Percentiles rank a stretch among this genome's conserved stretches.
phyloP scores from a whole-genome alignment of 2,797 vertebrate species.

The Loriculus beryllinus region DNA sequence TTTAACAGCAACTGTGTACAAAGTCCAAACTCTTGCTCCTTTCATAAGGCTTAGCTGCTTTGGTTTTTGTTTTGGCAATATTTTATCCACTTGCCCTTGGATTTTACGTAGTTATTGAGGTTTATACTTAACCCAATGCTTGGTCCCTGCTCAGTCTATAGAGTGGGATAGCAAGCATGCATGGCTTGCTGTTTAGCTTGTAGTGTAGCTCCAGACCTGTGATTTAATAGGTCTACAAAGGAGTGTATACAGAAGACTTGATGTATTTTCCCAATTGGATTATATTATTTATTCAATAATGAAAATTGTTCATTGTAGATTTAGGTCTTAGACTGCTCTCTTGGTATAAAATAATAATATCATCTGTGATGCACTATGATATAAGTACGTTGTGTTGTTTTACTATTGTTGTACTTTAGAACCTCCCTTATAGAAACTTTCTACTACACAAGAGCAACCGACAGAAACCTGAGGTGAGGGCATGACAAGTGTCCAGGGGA shows the following conservation, averaged over 20 bases:
- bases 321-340: neutral
- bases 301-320: neutral
- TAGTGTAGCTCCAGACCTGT: neutral
- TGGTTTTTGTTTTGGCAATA: neutral
- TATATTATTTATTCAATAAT: neutral
- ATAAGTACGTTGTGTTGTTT: conserved; percentile 40
- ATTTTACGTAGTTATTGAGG: neutral
- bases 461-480: conserved; percentile 64
- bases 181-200: neutral
- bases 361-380: neutral
- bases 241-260: neutral
- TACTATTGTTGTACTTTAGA: conserved; percentile 56
- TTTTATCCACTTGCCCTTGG: neutral
- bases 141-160: neutral
- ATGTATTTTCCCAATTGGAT: neutral
- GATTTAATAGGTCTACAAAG: neutral
- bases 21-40: neutral
- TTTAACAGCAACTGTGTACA: neutral
- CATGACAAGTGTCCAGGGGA: conserved; percentile 14
- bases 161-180: neutral
- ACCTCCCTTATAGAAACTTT: conserved; percentile 61
- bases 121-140: neutral
- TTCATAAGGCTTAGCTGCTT: neutral
- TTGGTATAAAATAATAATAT: neutral
- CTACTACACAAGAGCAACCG: conserved; percentile 58